Evolutionary conservation across 1,140 invertebrate species (phyloP), one percentile per base, ranked within the genome.

Genomic region (Cotesia glomerata): DNA sequence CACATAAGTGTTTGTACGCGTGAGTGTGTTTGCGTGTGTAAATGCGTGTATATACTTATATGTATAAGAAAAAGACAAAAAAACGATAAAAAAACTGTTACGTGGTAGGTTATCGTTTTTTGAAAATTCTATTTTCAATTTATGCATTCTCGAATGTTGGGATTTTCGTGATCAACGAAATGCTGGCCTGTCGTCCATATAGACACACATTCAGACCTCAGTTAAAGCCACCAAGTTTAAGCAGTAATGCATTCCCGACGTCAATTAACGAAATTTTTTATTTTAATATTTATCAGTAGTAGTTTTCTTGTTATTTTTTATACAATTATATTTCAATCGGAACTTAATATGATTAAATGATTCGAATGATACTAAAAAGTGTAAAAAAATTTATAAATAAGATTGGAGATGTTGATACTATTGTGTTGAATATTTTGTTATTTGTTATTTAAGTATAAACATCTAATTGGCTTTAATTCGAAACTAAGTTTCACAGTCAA

Each of bases 161-260:
- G 79, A 86, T 85, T 85, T 85, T 86, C 84, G 84, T 84, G 82
- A 86, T 87, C 85, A 87, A 86, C 85, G 86, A 87, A 87, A 79
- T 86, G 83, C 83, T 86, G 86, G 84, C 85, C 85, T 87, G 84
- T 86, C 83, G 82, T 85, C 85, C 81, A 82, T 80, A 78, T 76
- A 80, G 77, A 76, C 71, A 75, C 61, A 72, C 51, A 73, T 69
- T 71, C 69, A 75, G 54, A 73, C 59, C 74, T 70, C 68, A 73
- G 69, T 62, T 39, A 62, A 66, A 65, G 69, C 70, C 45, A 71
- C 69, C 45, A 70, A 71, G 34, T 35, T 34, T 52, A 49, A 73
- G 52, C 52, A 62, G 32, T 56, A n/a, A 69, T 34, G 56, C 14
- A 59, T 49, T 35, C 11, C 51, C 67, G 71, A 65, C 51, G 59